These are phyloP conservation scores for Leptinotarsa texana DNA, from an alignment of 1,140 invertebrate genomes.

Conservation along the genomic window DNA sequence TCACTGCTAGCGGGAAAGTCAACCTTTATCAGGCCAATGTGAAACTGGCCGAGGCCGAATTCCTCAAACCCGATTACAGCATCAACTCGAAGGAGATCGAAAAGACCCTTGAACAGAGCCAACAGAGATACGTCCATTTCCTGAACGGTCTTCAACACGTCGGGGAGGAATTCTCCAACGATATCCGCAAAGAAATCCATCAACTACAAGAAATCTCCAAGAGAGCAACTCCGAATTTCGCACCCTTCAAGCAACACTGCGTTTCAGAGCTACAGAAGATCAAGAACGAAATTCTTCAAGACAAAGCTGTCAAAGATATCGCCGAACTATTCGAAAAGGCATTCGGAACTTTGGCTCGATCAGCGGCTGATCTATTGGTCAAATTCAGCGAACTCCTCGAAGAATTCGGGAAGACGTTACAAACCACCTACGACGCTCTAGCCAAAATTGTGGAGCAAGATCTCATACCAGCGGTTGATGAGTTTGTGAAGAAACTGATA, in stretches of 20 bases:
- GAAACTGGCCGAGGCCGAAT: constrained; percentile 67
- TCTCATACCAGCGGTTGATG: constrained; percentile 62
- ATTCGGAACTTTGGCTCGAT: constrained; percentile 57
- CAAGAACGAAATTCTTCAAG: constrained; percentile 66
- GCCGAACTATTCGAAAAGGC: constrained; percentile 66
- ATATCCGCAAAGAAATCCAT: constrained; percentile 51
- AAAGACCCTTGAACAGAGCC: constrained; percentile 50
- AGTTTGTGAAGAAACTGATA: constrained; percentile 59
- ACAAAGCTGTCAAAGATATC: constrained; percentile 68
- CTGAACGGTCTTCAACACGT: constrained; percentile 37
- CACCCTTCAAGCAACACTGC: constrained; percentile 63
- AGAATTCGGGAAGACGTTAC: constrained; percentile 47
- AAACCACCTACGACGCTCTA: constrained; percentile 55
- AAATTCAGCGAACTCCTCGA: constrained; percentile 57
- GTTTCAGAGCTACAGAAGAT: constrained; percentile 64
- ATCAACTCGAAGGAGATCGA: constrained; percentile 68
- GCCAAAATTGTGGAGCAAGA: constrained; percentile 59
- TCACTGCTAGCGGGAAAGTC: constrained; percentile 62
- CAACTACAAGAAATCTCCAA: constrained; percentile 59
- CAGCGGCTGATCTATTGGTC: constrained; percentile 57
- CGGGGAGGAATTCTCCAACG: constrained; percentile 43
- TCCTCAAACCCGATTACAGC: constrained; percentile 68
- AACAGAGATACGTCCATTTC: constrained; percentile 25
- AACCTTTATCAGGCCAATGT: constrained; percentile 64
- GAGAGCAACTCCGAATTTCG: constrained; percentile 64